Percentiles rank a stretch among this genome's conserved stretches.
phyloP scores from a whole-genome alignment of 2,888 invertebrate genomes.

The Physocephala rufipes region DNA sequence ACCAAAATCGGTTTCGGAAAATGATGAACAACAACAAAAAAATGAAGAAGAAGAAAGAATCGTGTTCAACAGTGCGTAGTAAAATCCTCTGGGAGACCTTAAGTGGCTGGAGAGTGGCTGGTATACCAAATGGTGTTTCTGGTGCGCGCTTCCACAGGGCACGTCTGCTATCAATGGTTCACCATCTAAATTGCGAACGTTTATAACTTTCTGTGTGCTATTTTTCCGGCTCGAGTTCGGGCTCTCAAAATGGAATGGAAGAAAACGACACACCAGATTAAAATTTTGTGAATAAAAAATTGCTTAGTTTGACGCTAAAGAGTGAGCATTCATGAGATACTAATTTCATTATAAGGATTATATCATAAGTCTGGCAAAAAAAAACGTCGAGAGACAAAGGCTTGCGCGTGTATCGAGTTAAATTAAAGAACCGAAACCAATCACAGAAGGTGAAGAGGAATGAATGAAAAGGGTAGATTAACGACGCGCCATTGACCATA shows the following conservation, averaged over 20 bases:
- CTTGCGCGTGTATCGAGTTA: background rate
- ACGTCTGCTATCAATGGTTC: slow-evolving; percentile 53
- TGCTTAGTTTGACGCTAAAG: slow-evolving; percentile 51
- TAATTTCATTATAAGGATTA: slow-evolving; percentile 58
- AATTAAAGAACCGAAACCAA: background rate
- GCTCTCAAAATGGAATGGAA: background rate
- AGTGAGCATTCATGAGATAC: slow-evolving; percentile 47
- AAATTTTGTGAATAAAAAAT: slow-evolving; percentile 44
- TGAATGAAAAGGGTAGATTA: background rate
- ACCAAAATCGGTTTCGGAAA: slow-evolving; percentile 64
- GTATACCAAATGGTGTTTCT: slow-evolving; percentile 48
- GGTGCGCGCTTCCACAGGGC: background rate
- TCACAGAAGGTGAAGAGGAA: background rate
- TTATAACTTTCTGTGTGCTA: slow-evolving; percentile 27
- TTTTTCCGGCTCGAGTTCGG: no score
- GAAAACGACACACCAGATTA: background rate
- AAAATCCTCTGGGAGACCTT: slow-evolving; percentile 51
- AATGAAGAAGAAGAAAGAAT: background rate
- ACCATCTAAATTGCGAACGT: slow-evolving; percentile 46
- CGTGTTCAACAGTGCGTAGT: slow-evolving; percentile 33
- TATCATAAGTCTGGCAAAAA: background rate
- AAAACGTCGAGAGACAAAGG: background rate
- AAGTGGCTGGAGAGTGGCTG: slow-evolving; percentile 50
- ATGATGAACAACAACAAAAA: slow-evolving; percentile 51
- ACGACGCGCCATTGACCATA: background rate